These are phyloP conservation scores for Catostylus mosaicus DNA, from an alignment of 30 jellyfish, hydroid and myxozoan genomes.

Conservation along the genomic window DNA sequence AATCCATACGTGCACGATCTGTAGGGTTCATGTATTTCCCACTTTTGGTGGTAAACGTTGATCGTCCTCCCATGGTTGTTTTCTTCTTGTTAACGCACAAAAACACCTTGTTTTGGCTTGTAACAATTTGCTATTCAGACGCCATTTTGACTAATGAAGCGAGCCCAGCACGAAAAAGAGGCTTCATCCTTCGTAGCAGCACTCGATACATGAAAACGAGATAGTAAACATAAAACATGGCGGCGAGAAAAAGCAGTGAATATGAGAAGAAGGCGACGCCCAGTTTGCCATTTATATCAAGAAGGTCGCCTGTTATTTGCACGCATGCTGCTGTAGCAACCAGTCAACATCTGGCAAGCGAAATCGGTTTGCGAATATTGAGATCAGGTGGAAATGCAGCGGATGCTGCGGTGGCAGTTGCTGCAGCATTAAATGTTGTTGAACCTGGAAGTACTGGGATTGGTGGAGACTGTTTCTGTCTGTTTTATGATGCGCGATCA, in stretches of 20 bases:
- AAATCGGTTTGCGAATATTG: slow-evolving; percentile 75
- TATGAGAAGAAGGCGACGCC: not conserved
- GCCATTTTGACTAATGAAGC: not conserved
- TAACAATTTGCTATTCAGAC: not conserved
- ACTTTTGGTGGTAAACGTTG: slow-evolving; percentile 97
- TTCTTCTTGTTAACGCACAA: not conserved
- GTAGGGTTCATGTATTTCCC: slow-evolving; percentile 99
- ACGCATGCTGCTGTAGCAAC: slow-evolving; percentile 92
- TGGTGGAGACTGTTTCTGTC: slow-evolving; percentile 91
- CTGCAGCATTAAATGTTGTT: slow-evolving; percentile 84
- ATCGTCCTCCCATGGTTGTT: slow-evolving; percentile 91
- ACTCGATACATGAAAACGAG: slow-evolving; percentile 21
- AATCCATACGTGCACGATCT: slow-evolving; percentile 93
- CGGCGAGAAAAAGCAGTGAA: slow-evolving; percentile 49
- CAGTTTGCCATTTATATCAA: slow-evolving; percentile 29
- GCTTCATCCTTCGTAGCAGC: slow-evolving; percentile 13
- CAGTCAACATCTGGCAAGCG: slow-evolving; percentile 87
- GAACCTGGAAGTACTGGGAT: slow-evolving; percentile 96
- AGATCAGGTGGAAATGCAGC: slow-evolving; percentile 94
- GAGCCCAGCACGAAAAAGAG: not conserved
- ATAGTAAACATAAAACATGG: slow-evolving; percentile 27
- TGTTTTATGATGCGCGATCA: slow-evolving; percentile 79
- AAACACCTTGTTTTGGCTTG: not conserved
- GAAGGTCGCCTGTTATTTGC: slow-evolving; percentile 84
- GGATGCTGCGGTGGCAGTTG: slow-evolving; percentile 97